Evolutionary conservation across 2,797 vertebrate species (phyloP), one percentile per base, ranked within the genome.

Genomic region (Hydrolagus colliei): DNA sequence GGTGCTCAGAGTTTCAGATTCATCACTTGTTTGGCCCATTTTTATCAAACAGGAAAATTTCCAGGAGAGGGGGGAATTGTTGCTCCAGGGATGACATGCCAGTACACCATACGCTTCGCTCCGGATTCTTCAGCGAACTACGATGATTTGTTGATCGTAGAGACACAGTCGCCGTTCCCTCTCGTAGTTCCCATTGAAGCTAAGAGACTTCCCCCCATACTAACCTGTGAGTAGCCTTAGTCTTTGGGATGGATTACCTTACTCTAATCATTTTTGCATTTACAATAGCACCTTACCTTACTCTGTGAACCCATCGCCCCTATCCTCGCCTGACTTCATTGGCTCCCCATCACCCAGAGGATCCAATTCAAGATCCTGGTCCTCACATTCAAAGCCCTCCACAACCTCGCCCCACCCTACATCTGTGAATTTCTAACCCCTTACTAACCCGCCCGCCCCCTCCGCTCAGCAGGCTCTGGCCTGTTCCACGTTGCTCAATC

Each of bases 61-160:
- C 98, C 98, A 1, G 95, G 96, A 84, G 92, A 96, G 32, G 94
- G 95, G 0, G 95, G 96, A 0, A 89, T 95, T 85, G 92, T 99
- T 16, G 97, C 98, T 78, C 97, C 98, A 0, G 98, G 98, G 9
- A 96, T 99, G 97, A 93, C 93, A 76, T 98, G 97, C 88, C 96
- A 96, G 87, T 97, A 96, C 88, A 91, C 84, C 0, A 88, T 99
- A 76, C 95, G 92, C 22, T 99, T 99, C 86, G 91, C 93, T 87
- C 97, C 98, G 0, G 94, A 98, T 88, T 93, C 92, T 85, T 90
- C 97, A 16, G 93, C 92, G 8, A 92, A 97, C 85, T 98, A 94
- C 75, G 94, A 97, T 87, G 98, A 99, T 88, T 93, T 91, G 86
- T 87, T 98, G 27, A 72, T 95, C 87, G 96, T 97, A 1, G 95